Base-by-base conservation (phyloP, 2,113 vertebrate genomes). In the Ciconia maguari region DNA sequence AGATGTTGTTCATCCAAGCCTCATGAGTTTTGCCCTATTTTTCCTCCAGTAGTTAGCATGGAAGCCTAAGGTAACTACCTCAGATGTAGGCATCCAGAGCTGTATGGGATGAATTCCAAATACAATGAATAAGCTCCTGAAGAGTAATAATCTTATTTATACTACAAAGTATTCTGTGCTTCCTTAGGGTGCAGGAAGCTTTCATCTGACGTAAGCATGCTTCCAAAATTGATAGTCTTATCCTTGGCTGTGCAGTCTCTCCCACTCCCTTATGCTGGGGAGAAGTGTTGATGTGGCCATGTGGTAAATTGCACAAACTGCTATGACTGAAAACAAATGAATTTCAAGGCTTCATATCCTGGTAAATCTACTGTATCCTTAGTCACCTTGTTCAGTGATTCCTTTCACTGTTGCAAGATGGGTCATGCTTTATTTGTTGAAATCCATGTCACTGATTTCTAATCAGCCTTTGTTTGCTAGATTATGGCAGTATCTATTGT, bases 61-160 rank as follows among this genome's bases (percentile, higher is more conserved):
- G 69, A 91, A 93, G 48, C 65, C 60, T 91, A 71, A 66, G 80
- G 80, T 86, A 91, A 70, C 52, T 75, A 7, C 29, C n/a, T 96
- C 65, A 38, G 36, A 71, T 44, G 21, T 27, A 94, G 80, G 36
- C 42, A 93, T 60, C 65, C 69, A 87, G 48, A 95, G 27, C 21
- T 38, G 19, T 42, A 71, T 34, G n/a, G 51, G 57, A 55, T 55
- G 32, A 78, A 89, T 79, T 93, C 81, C 57, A 94, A 93, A 71
- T 44, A 87, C 38, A 79, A 52, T 58, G 58, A 80, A 80, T 62
- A 89, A 93, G 38, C 26, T 93, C 16, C 36, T 72, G n/a, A 70
- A 79, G 65, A 91, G 72, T 76, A 89, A 89, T 92, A 74, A 80
- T 87, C 55, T 34, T 94, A 70, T 94, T 94, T 92, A 81, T 89